These are phyloP conservation scores for Pao palembangensis DNA, from an alignment of 2,113 vertebrate genomes.

Conservation along the genomic window DNA sequence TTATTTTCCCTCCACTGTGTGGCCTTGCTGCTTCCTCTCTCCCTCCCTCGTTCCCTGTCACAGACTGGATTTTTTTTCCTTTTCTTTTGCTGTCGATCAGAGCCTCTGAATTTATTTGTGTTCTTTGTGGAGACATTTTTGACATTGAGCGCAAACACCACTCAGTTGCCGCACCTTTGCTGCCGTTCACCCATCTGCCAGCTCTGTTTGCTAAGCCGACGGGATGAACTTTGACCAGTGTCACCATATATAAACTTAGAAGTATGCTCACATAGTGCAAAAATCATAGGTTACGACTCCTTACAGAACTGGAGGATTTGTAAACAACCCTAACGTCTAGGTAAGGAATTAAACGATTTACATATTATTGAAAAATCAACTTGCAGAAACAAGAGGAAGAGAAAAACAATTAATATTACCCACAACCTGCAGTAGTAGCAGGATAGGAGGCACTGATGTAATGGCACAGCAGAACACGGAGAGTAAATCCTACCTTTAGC, in stretches of 20 bases:
- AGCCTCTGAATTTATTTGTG: not conserved
- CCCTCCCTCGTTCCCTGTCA: conserved; percentile 27
- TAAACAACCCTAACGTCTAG: conserved; percentile 8
- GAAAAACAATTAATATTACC: too few species aligned
- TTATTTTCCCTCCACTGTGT: conserved; percentile 49
- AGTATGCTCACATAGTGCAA: not conserved
- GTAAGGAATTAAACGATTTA: conserved; percentile 11
- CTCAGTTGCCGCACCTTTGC: too few species aligned
- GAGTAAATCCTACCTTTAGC: too few species aligned
- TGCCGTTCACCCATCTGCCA: too few species aligned
- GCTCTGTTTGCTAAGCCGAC: too few species aligned
- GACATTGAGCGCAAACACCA: too few species aligned
- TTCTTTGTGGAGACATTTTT: not conserved
- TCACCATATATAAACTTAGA: not conserved
- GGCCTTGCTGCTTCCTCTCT: conserved; percentile 49
- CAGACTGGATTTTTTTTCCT: conserved; percentile 26
- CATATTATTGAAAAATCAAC: not conserved
- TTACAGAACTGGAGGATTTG: conserved; percentile 1
- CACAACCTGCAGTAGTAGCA: too few species aligned
- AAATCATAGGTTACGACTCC: not conserved
- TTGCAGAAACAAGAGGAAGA: too few species aligned
- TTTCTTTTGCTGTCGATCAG: not conserved
- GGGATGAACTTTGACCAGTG: not conserved
- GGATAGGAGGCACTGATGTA: too few species aligned
- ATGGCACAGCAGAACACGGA: too few species aligned